Conservation (phyloP, 2,888 invertebrate species). For the Venusia cambrica region DNA sequence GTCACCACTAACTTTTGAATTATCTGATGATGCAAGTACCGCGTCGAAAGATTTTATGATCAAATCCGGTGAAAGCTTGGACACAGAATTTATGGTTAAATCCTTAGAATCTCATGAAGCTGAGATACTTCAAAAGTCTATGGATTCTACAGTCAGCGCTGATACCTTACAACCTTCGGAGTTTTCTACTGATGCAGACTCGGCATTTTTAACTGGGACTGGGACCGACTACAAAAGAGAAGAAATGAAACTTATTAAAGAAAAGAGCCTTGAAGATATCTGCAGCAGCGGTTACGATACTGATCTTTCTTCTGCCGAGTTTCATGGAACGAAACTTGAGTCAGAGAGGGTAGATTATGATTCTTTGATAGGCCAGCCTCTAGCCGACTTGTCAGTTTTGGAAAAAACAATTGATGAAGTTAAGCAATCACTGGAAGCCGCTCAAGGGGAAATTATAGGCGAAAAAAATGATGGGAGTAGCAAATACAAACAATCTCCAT, state of each 20-base stretch:
- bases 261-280: constrained; percentile 83
- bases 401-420: constrained; percentile 87
- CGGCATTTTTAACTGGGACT: constrained; percentile 72
- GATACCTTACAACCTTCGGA: constrained; percentile 77
- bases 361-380: constrained; percentile 73
- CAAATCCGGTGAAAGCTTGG: constrained; percentile 75
- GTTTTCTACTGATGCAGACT: constrained; percentile 76
- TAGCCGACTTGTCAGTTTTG: constrained; percentile 79
- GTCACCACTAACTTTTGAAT: constrained; percentile 63
- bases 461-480: constrained; percentile 83
- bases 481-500: constrained; percentile 86
- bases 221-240: constrained; percentile 70
- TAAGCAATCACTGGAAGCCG: constrained; percentile 85
- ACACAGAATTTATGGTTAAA: constrained; percentile 76
- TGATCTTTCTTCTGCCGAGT: constrained; percentile 84
- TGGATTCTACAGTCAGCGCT: constrained; percentile 75
- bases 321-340: constrained; percentile 77
- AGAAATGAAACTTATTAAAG: constrained; percentile 69
- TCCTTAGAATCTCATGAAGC: constrained; percentile 76
- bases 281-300: constrained; percentile 85
- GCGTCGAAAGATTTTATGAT: constrained; percentile 73
- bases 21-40: constrained; percentile 66
- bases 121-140: constrained; percentile 74
- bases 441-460: constrained; percentile 85
- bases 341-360: constrained; percentile 73